Conservation (phyloP, 2,888 invertebrate genomes). For the Amblyjoppa fuscipennis region DNA sequence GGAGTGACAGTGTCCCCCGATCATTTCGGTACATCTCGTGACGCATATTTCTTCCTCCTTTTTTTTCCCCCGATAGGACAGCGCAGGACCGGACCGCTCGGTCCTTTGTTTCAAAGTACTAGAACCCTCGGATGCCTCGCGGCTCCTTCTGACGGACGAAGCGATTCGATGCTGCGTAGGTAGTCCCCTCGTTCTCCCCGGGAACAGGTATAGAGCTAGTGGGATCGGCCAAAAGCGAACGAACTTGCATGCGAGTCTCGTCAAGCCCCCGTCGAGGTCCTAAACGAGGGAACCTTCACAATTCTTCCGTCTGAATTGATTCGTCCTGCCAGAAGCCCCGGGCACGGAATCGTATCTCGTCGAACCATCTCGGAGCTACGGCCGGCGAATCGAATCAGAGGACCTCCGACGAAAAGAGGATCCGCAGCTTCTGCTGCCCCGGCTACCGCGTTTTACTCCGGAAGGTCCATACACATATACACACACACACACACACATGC, state of each 20-base stretch:
- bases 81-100: conserved; percentile 20
- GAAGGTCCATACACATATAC: too few relatives aligned
- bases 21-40: conserved; percentile 8
- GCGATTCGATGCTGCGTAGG: conserved; percentile 5
- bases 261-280: conserved; percentile 63
- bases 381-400: conserved; percentile 69
- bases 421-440: conserved; percentile 48
- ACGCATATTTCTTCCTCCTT: neutral
- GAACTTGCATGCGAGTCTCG: conserved; percentile 51
- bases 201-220: conserved; percentile 58
- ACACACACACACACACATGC: conserved; percentile 7
- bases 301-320: conserved; percentile 72
- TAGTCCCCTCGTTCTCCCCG: conserved; percentile 49
- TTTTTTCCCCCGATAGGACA: neutral
- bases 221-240: conserved; percentile 26
- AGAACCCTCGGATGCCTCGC: conserved; percentile 39
- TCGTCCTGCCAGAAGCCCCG: conserved; percentile 69
- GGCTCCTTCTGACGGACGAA: conserved; percentile 49
- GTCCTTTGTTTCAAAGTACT: conserved; percentile 70
- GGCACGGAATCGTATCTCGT: conserved; percentile 67
- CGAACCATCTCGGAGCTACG: conserved; percentile 50
- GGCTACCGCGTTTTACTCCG: conserved; percentile 60
- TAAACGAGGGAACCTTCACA: conserved; percentile 67
- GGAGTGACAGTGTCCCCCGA: neutral
- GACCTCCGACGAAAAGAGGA: conserved; percentile 52